phyloP scores from a whole-genome alignment of 2,113 vertebrate genomes.

The Pelobates fuscus region DNA sequence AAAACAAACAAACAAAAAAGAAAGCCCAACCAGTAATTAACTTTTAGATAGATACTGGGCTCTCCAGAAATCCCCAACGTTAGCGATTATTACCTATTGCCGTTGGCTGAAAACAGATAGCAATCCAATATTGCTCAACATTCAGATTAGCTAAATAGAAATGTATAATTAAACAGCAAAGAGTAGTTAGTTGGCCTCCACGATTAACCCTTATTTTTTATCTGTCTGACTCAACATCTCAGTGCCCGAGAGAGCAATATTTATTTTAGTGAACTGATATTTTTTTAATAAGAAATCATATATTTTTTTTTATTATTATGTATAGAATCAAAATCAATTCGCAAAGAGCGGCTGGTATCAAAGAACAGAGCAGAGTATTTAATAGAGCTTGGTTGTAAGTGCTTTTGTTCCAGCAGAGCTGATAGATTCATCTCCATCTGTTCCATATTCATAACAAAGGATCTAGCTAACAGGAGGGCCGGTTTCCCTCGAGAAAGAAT shows the following conservation, averaged over 20 bases:
- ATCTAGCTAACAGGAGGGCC: constrained; percentile 71
- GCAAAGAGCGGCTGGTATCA: constrained; percentile 74
- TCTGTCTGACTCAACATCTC: not conserved
- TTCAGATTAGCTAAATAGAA: too few species aligned
- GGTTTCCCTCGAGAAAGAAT: constrained; percentile 67
- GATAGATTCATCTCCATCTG: constrained; percentile 82
- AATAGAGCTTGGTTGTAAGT: constrained; percentile 76
- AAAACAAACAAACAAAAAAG: too few species aligned
- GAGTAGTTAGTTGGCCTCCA: too few species aligned
- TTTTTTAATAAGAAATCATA: constrained; percentile 72
- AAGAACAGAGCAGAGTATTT: constrained; percentile 78
- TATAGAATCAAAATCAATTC: constrained; percentile 77
- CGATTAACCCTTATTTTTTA: too few species aligned
- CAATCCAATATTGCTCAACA: too few species aligned
- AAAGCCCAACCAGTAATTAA: too few species aligned
- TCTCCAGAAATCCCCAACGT: too few species aligned
- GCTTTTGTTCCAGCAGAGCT: constrained; percentile 78
- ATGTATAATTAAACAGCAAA: too few species aligned
- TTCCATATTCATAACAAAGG: constrained; percentile 88
- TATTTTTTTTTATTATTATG: constrained; percentile 76
- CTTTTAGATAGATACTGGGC: too few species aligned
- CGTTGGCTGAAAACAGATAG: too few species aligned
- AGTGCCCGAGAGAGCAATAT: not conserved
- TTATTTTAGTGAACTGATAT: constrained; percentile 57
- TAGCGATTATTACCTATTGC: too few species aligned